A percentile compares a stretch with the other conserved stretches of the same genome.
Evolutionary conservation across 2,113 vertebrate genomes (phyloP).

Genomic region (Hyperopisus bebe): DNA sequence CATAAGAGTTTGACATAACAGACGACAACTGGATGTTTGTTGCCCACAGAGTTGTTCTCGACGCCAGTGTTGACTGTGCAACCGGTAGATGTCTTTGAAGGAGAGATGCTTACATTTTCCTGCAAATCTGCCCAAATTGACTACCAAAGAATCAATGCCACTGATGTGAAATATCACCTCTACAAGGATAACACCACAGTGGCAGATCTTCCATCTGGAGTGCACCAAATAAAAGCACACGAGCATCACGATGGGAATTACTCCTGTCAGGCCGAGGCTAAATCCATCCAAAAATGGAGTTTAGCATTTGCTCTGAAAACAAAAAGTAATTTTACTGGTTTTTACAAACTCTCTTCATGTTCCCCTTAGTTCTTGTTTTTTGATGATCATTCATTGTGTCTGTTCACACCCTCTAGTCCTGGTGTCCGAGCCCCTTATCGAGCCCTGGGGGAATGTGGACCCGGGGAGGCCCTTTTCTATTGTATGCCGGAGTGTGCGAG

Average conservation of each 20-base stretch:
- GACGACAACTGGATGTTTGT: not conserved
- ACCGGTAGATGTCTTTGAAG: not conserved
- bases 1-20: not conserved
- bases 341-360: not conserved
- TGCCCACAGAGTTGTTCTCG: not conserved
- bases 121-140: not conserved
- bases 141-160: not conserved
- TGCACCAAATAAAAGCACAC: not conserved
- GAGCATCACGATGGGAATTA: not conserved
- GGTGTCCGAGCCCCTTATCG: conserved; percentile 49
- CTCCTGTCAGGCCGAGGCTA: not conserved
- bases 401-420: conserved; percentile 34
- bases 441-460: conserved; percentile 27
- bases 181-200: not conserved
- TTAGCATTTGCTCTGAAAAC: not conserved
- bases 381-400: not conserved
- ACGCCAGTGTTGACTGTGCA: not conserved
- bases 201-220: not conserved
- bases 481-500: conserved; percentile 43
- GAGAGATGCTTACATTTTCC: not conserved
- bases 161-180: not conserved
- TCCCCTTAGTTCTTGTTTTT: not conserved
- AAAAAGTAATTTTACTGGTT: not conserved
- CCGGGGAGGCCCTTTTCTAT: conserved; percentile 40
- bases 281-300: not conserved